phyloP scores from a whole-genome alignment of 1,140 invertebrate species.

The Lucilia cuprina region DNA sequence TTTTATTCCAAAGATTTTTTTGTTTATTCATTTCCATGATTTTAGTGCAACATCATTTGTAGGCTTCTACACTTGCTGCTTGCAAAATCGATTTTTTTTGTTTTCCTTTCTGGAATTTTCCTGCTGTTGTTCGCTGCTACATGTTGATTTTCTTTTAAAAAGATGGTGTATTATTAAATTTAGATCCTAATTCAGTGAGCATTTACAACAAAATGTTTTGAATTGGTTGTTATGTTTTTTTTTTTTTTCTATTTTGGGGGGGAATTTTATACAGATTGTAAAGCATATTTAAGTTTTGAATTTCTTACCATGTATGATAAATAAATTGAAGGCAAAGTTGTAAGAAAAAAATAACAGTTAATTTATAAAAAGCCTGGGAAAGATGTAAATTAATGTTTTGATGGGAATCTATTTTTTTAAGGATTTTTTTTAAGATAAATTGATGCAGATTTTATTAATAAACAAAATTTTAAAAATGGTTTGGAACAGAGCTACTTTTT shows the following conservation, averaged over 20 bases:
- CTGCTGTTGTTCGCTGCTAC: not conserved
- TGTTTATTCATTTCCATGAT: no score
- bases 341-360: not conserved
- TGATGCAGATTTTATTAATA: no score
- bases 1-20: no score
- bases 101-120: no score
- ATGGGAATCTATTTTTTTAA: not conserved
- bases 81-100: not conserved
- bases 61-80: conserved; percentile 22
- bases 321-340: not conserved
- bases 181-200: conserved; percentile 14
- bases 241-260: not conserved
- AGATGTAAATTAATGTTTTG: conserved; percentile 17
- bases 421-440: not conserved
- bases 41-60: conserved; percentile 21
- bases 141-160: not conserved
- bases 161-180: conserved; percentile 14
- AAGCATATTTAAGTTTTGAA: not conserved
- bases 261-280: not conserved
- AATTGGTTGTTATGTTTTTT: no score
- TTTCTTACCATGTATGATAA: conserved; percentile 7
- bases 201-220: not conserved
- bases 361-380: not conserved
- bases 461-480: no score
- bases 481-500: no score